phyloP scores from a whole-genome alignment of 2,113 vertebrate species.

The Zapus hudsonius region DNA sequence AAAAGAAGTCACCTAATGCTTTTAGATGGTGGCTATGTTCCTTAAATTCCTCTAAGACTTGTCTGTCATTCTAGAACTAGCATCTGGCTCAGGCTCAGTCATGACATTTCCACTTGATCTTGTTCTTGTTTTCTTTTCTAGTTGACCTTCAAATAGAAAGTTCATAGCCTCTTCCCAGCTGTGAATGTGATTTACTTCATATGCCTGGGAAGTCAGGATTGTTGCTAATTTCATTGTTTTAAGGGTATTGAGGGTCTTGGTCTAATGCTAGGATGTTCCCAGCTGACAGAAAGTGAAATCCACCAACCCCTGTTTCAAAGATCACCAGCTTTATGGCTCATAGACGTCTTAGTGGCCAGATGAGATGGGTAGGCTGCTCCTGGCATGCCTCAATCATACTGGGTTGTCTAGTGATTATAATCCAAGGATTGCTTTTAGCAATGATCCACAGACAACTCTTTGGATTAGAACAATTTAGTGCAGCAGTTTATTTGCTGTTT shows the following conservation, averaged over 20 bases:
- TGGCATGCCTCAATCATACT: not conserved
- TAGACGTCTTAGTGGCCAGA: not conserved
- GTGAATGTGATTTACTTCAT: conserved; percentile 73
- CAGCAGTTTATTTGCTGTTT: not conserved
- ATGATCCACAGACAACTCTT: not conserved
- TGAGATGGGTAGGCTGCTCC: not conserved
- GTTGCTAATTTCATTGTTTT: conserved; percentile 69
- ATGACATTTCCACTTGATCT: conserved; percentile 78
- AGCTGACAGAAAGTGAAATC: conserved; percentile 55
- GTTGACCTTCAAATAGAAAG: conserved; percentile 79
- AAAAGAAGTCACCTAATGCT: not conserved
- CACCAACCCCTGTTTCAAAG: conserved; percentile 19
- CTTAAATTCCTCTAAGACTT: conserved; percentile 26
- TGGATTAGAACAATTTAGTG: conserved; percentile 27
- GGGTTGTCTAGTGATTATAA: conserved; percentile 24
- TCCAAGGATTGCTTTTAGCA: not conserved
- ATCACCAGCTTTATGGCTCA: conserved; percentile 16
- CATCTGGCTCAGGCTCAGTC: conserved; percentile 57
- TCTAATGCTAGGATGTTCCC: conserved; percentile 59
- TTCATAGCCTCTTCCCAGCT: conserved; percentile 72
- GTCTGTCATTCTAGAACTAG: conserved; percentile 40
- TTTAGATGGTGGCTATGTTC: not conserved
- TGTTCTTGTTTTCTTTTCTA: conserved; percentile 74
- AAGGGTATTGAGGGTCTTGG: conserved; percentile 57
- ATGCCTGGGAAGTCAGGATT: conserved; percentile 67